Evolutionary conservation across 2,888 invertebrate species (phyloP), one percentile per base, ranked within the genome.

Genomic region (Luperina testacea): DNA sequence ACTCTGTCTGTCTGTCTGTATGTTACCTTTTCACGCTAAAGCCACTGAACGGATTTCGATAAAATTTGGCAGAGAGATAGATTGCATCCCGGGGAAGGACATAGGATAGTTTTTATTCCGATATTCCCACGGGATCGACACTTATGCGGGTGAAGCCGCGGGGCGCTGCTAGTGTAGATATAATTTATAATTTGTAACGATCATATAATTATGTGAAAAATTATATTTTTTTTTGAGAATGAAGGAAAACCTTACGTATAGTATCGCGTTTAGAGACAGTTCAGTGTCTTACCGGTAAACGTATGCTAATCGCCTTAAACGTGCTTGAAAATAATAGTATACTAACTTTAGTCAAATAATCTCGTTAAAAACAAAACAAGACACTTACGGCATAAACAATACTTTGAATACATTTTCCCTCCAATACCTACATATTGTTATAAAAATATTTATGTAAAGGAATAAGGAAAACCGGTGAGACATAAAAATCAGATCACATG

Each of bases 401-500:
- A 74, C 71, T 27, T 32, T 45, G 73, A 78, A 83, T 83, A 82
- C 15, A 59, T 77, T 77, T 71, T 64, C 42, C 17, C 9, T 32
- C 1, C 11, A 15, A 24, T 53, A 69, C 24, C 20, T 75, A 57
- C 15, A 48, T 77, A 69, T 65, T 74, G 78, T 75, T 83, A 78
- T 63, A 42, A 83, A 84, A 86, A 86, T 86, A 86, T 78, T 75
- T 78, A 78, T 71, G 59, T 77, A 59, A 75, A 72, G 51, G 53
- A 78, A 86, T 86, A 83, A 86, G 87, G 87, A 75, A 84, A 84
- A 83, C 48, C 38, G 57, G 32, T 6, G 1, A 57, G 61, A 63
- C 57, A 86, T 86, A 84, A 84, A 84, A 83, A 84, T 86, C 87
- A 59, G 72, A 86, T 84, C 79, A 78, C 74, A 84, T 83, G 79